phyloP scores from a whole-genome alignment of 1,140 invertebrate genomes.

The Bradysia coprophila region DNA sequence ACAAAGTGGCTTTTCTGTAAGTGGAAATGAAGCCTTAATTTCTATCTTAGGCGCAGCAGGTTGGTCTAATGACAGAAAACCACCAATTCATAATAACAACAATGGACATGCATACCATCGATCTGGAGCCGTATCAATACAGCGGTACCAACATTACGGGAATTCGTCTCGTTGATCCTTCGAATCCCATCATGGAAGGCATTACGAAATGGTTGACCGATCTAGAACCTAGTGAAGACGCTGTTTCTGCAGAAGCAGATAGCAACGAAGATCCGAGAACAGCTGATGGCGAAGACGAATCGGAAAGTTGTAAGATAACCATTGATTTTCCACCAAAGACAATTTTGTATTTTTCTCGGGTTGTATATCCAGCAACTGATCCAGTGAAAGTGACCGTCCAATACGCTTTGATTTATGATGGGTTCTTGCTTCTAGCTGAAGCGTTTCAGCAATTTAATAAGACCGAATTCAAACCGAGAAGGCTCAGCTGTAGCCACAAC shows the following conservation, averaged over 20 bases:
- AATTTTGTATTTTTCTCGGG: no score
- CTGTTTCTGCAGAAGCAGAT: no score
- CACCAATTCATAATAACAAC: constrained; percentile 61
- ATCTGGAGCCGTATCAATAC: constrained; percentile 63
- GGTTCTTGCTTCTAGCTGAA: constrained; percentile 48
- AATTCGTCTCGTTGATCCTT: constrained; percentile 47
- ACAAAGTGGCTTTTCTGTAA: no score
- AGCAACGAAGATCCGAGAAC: no score
- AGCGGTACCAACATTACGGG: constrained; percentile 73
- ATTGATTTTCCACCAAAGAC: no score
- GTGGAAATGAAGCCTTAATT: no score
- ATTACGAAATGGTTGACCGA: no score
- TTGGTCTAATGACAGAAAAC: constrained; percentile 60
- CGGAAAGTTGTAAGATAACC: no score
- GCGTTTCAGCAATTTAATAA: constrained; percentile 79
- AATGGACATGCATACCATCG: constrained; percentile 61
- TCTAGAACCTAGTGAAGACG: no score
- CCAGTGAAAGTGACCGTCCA: constrained; percentile 35
- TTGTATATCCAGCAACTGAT: no score
- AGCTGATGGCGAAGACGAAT: no score
- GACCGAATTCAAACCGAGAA: constrained; percentile 72
- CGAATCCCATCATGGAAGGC: no score
- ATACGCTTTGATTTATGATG: constrained; percentile 59
- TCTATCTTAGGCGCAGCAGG: constrained; percentile 54
- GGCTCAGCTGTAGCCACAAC: constrained; percentile 66